These are phyloP conservation scores for Cirrhinus molitorella DNA, from an alignment of 2,797 vertebrate species.

Conservation along the genomic window DNA sequence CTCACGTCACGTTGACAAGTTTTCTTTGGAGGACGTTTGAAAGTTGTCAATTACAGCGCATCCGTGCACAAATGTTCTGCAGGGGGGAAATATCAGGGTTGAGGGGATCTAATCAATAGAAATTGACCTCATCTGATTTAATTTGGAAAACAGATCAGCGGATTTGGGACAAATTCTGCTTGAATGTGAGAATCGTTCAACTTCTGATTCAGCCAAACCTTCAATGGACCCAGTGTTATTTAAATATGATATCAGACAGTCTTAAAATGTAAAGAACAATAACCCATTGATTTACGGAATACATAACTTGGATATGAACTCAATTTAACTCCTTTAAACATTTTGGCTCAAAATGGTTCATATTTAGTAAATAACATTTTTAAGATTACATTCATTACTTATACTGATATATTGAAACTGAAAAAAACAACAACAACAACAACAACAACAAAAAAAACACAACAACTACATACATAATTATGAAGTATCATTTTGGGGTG, in stretches of 20 bases:
- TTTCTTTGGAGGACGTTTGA: constrained; percentile 42
- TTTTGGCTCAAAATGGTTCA: not conserved
- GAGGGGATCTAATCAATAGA: not conserved
- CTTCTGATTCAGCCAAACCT: not conserved
- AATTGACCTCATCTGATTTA: not conserved
- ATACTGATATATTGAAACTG: not conserved
- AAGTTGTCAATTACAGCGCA: constrained; percentile 22
- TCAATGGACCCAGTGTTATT: not conserved
- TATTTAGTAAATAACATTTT: not conserved
- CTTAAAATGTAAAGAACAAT: not conserved
- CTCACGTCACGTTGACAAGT: constrained; percentile 26
- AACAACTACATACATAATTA: no score
- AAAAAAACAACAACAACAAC: no score
- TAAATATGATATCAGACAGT: not conserved
- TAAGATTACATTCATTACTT: not conserved
- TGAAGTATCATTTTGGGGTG: not conserved
- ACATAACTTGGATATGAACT: not conserved
- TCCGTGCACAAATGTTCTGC: not conserved
- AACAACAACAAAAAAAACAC: no score
- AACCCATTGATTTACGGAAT: not conserved
- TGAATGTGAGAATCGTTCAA: not conserved
- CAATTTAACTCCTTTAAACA: not conserved
- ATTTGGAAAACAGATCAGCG: not conserved
- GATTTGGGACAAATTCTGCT: not conserved
- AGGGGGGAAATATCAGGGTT: not conserved